Evolutionary conservation across 2,113 vertebrate species (phyloP).

Genomic region (Origma solitaria): DNA sequence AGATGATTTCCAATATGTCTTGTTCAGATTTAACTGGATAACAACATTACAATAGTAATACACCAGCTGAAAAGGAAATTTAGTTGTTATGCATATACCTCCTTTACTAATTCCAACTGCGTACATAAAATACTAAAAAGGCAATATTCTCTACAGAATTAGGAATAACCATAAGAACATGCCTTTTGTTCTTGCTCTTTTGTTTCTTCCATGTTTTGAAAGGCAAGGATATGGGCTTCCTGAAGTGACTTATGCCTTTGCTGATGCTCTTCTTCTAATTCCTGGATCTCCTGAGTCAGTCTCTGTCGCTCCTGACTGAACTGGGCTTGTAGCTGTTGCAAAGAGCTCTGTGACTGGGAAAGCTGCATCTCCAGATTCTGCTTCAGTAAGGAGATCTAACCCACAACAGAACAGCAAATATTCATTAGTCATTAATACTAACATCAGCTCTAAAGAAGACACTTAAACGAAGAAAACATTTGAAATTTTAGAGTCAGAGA

Average conservation of each 20-base stretch:
- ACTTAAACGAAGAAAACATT: not conserved
- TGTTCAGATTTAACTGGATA: not conserved
- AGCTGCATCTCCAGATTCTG: constrained; percentile 98
- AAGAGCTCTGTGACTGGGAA: constrained; percentile 93
- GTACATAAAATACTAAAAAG: not conserved
- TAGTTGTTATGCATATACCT: not conserved
- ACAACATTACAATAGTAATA: not conserved
- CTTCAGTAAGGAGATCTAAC: constrained; percentile 93
- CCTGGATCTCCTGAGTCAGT: constrained; percentile 91
- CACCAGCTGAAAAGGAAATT: not conserved
- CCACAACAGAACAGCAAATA: constrained; percentile 45
- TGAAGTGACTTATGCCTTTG: constrained; percentile 87
- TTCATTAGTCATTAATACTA: not conserved
- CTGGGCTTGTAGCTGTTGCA: constrained; percentile 95
- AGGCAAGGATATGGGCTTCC: constrained; percentile 87
- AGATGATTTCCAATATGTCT: not conserved
- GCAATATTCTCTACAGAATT: not conserved
- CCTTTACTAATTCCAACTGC: not conserved
- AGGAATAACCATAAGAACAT: not conserved
- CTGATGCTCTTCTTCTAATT: constrained; percentile 91
- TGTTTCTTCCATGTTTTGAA: constrained; percentile 90
- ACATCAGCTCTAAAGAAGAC: not conserved
- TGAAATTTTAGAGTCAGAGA: not conserved
- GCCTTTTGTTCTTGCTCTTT: constrained; percentile 90
- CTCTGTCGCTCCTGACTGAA: constrained; percentile 94